Evolutionary conservation across 2,888 invertebrate species (phyloP), one percentile per base, ranked within the genome.

Genomic region (Meiosimyza decipiens): DNA sequence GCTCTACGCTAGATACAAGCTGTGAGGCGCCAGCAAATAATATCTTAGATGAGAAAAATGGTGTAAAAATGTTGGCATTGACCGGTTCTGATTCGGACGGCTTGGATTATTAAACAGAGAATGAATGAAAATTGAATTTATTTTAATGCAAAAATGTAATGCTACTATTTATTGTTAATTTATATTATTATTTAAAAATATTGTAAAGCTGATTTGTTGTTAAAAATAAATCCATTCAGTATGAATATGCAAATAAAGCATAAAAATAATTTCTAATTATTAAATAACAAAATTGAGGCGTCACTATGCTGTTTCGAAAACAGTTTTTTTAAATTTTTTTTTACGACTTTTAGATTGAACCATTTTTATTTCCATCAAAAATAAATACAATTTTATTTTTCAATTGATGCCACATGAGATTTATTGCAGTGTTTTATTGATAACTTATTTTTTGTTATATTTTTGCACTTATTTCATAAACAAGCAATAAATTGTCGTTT

Each of bases 1-100:
- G 93, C 86, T 90, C 91, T 76, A 90, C 92, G 0, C 89, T 91
- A 22, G 90, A 91, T 81, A 92, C 93, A 4, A 92, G 91, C 80
- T 94, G 94, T 84, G 93, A 93, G 84, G 91, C 91, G 1, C 87
- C 91, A 4, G 82, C 82, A 6, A 85, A 82, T 74, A 86, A 85
- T 76, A 80, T 82, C 16, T 63, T 85, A 49, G 82, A 84, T 65
- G 85, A 84, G 40, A 82, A 82, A 47, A 80, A 82, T 15, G 82
- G 82, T 7, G 79, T 84, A 3, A 83, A 83, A 65, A 81, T 86
- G 2, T 74, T 87, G 49, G 82, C 84, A 4, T 67, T 87, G 7
- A 82, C 83, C 33, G 87, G 86, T 4, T 82, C 82, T 3, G 82
- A 83, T 75, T 81, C 86, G 3, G 81, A 81, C 50, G 83, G 80